Base-by-base conservation (phyloP, 2,113 vertebrate genomes). In the Ceyx margarethae region DNA sequence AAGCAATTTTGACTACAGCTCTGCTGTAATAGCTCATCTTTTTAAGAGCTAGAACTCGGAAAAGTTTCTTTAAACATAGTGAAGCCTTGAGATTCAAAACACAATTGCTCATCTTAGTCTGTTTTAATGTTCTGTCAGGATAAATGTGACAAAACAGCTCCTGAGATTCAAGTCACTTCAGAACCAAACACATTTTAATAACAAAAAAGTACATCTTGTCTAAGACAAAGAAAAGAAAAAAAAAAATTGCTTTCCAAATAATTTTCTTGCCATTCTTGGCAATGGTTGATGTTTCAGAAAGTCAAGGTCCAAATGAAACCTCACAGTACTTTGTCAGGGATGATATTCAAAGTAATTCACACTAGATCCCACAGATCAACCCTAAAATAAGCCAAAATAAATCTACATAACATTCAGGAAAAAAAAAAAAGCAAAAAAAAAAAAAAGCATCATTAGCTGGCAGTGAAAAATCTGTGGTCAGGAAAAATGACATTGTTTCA, bases 281-380 rank as follows among this genome's bases (percentile, higher is more conserved):
- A 71, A 74, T 0, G 0, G 23, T 33, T 26, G 19, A 85, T 2
- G 1, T 40, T 81, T 42, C 31, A 40, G 14, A 64, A 54, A 0
- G 0, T 26, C n/a, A 65, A 56, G 16, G 56, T 57, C 72, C 80
- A 81, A 88, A 76, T 16, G 53, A 5, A 18, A 10, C 79, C 54
- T 73, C 37, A 73, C 51, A 21, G 25, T 54, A 42, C 54, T 74
- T 6, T 2, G 29, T 19, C 61, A 48, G 45, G 19, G 16, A 26
- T 13, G 57, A 33, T 1, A 1, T 26, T 61, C 40, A n/a, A 31
- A 3, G 21, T 26, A 46, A 42, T 42, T 77, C 17, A 66, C 51
- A 66, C 21, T 37, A 23, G 54, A 77, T 71, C 16, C 18, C 40
- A 67, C 31, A 67, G 7, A 64, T 67, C 13, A 81, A 37, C 26